A percentile compares a stretch with the other conserved stretches of the same genome.
phyloP scores from a whole-genome alignment of 2,888 invertebrate genomes.

The Lacanobia oleracea region DNA sequence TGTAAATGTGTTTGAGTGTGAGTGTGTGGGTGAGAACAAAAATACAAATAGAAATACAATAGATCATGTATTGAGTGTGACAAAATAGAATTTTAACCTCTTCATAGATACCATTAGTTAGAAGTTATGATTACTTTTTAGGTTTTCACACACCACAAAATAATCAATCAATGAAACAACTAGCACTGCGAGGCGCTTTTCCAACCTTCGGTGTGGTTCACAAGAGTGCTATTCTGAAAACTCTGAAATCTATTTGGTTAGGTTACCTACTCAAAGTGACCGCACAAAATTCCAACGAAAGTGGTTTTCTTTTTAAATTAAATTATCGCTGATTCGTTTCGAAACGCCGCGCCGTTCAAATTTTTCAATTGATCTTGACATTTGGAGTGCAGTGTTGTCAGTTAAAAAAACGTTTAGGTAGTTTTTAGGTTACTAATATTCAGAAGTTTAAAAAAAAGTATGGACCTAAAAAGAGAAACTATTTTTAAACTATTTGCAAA shows the following conservation, averaged over 20 bases:
- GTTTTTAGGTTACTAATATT: neutral
- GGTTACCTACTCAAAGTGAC: neutral
- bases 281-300: neutral
- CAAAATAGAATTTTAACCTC: too few relatives aligned
- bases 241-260: neutral
- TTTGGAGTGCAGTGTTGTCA: conserved; percentile 6
- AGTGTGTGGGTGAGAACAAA: too few relatives aligned
- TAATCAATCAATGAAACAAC: neutral
- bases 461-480: too few relatives aligned
- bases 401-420: neutral
- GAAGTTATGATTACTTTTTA: neutral
- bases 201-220: neutral
- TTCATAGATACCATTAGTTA: too few relatives aligned
- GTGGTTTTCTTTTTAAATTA: too few relatives aligned
- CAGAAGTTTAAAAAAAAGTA: too few relatives aligned
- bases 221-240: neutral
- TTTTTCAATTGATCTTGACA: conserved; percentile 15
- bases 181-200: too few relatives aligned
- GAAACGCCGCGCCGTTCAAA: neutral
- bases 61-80: too few relatives aligned
- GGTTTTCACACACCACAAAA: neutral
- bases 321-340: neutral
- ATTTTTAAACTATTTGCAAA: too few relatives aligned
- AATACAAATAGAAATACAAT: too few relatives aligned
- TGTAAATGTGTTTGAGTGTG: too few relatives aligned